Evolutionary conservation across 37 sponge, comb jelly and placozoan genomes (phyloP), one percentile per base, ranked within the genome.

Genomic region (Crambe crambe): DNA sequence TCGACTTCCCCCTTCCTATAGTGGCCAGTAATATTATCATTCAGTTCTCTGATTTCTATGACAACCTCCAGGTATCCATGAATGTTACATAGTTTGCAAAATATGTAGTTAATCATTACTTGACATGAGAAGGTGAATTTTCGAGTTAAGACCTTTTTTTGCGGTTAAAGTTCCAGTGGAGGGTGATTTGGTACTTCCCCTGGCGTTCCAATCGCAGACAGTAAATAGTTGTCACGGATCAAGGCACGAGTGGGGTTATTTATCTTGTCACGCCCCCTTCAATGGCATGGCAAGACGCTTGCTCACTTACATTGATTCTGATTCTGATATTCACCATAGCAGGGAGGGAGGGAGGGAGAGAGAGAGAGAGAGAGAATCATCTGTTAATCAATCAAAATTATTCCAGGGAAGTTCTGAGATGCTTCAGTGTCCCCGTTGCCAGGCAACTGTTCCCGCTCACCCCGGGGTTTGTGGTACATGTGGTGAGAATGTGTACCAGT

Each of bases 401-500:
- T 44, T 78, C 23, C 75, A 96, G 93, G 87, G 79, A 58, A 74
- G 78, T 4, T 84, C 95, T 29, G 97, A 96, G 74, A 67, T 87
- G 38, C 76, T 96, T 43, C 94, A 96, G 83, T 96, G 97, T 78
- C 97, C 97, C 25, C 83, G 97, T 6, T 96, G 97, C 80, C 95
- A 92, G 82, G 94, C 97, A 2, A 43, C 85, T 31, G 97, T 96
- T 27, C 87, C 90, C 2, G 92, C 95, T 54, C 83, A 93, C 44
- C 97, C 97, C 2, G 97, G 97, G 1, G 89, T 96, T 59, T 96
- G 97, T 75, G 82, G 80, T 6, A 85, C 96, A 23, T 96, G 97
- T 68, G 95, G 97, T 17, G 97, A 96, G 87, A 96, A 96, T 75
- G 97, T 94, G 26, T 94, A 84, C 79, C 97, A 96, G 85, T 96